phyloP scores from a whole-genome alignment of 2,888 invertebrate genomes.

The Odontocerum albicorne region DNA sequence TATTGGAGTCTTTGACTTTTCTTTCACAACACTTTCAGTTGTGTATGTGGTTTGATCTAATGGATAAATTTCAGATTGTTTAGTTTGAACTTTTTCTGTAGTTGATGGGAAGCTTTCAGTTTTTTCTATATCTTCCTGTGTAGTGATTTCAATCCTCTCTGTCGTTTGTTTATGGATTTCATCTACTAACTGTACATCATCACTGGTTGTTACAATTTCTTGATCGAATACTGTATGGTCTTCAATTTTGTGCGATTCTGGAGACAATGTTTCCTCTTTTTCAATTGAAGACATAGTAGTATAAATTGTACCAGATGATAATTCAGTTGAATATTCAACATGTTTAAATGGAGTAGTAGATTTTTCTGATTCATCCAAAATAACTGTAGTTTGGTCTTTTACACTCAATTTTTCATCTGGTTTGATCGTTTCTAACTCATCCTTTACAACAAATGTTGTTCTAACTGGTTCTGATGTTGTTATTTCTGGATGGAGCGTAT shows the following conservation, averaged over 20 bases:
- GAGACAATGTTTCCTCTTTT: constrained; percentile 10
- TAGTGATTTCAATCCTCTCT: background rate
- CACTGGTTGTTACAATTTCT: background rate
- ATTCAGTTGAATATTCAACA: background rate
- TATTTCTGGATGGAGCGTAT: background rate
- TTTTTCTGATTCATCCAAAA: background rate
- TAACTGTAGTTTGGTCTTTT: background rate
- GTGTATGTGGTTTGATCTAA: constrained; percentile 11
- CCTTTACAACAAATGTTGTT: background rate
- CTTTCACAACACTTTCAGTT: constrained; percentile 8
- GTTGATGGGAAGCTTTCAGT: constrained; percentile 6
- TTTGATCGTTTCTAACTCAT: background rate
- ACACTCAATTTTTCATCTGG: background rate
- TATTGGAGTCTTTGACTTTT: constrained; percentile 13
- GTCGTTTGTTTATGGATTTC: background rate
- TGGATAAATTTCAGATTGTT: constrained; percentile 5
- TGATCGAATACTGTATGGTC: background rate
- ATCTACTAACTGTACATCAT: background rate
- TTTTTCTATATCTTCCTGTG: constrained; percentile 13
- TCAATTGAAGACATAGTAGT: constrained; percentile 15
- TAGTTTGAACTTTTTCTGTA: constrained; percentile 2
- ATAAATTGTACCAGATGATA: constrained; percentile 2
- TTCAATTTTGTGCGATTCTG: constrained; percentile 18
- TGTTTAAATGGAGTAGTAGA: too few species aligned
- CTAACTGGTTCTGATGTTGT: background rate